Evolutionary conservation across 2,113 vertebrate genomes (phyloP), one percentile per base, ranked within the genome.

Genomic region (Peromyscus maniculatus): DNA sequence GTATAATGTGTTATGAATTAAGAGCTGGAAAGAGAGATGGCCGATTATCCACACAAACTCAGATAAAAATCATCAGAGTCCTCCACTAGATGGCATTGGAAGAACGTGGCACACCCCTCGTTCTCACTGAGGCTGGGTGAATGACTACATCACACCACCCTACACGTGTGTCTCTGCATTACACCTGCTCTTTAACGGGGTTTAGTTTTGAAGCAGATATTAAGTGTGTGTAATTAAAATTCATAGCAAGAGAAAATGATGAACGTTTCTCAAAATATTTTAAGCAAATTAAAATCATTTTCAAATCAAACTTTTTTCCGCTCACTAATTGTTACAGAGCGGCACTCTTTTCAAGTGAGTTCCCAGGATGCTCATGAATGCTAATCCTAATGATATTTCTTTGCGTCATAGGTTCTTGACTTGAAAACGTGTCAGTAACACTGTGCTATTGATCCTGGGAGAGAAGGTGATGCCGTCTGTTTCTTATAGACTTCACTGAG

Each of bases 81-180:
- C 90, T 77, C 95, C 97, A 97, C 95, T 95, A 93, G 95, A 92
- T 94, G 93, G 93, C 93, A 96, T 43, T 77, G 49, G 91, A 95
- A 96, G 84, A 91, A 78, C 22, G 43, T 17, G 59, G 16, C 59
- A n/a, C 82, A 31, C 57, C 82, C 22, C 69, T 79, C 46, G 49
- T 89, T 89, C n/a, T 72, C 66, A 86, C 11, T 11, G 26, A 82
- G 52, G 33, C 3, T 95, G 33, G 72, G 46, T 13, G 90, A 59
- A 87, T 59, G 55, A 55, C n/a, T 52, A 7, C 36, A 74, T 75
- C 6, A 21, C 91, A 66, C 87, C n/a, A 59, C n/a, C 93, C n/a
- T 91, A 39, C 26, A 87, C 75, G 46, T 31, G 13, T 46, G 57
- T 77, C 15, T 94, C 49, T 96, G 55, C 43, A 17, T 91, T 89